phyloP scores from a whole-genome alignment of 2,888 invertebrate genomes.

The Hipparchia sbordonii region DNA sequence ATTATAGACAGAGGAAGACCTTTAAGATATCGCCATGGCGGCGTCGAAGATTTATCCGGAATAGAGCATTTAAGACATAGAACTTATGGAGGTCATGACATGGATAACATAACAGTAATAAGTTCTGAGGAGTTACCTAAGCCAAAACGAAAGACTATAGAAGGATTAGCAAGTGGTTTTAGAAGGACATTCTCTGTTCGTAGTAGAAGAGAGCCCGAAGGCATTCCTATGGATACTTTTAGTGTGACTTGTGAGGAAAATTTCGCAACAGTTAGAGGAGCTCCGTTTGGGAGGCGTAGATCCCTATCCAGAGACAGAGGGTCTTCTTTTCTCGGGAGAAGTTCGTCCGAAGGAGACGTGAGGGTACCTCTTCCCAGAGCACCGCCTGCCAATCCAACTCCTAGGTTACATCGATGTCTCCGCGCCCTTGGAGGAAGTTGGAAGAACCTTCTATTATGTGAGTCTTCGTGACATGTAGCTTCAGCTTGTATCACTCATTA shows the following conservation, averaged over 20 bases:
- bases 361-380: slow-evolving; percentile 66
- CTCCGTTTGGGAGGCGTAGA: slow-evolving; percentile 74
- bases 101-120: slow-evolving; percentile 76
- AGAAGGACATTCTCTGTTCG: slow-evolving; percentile 74
- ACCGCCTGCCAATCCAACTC: slow-evolving; percentile 68
- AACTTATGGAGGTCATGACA: slow-evolving; percentile 56
- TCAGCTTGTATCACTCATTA: slow-evolving; percentile 49
- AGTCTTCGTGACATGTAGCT: slow-evolving; percentile 74
- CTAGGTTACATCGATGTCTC: slow-evolving; percentile 86
- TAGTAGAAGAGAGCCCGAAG: slow-evolving; percentile 66
- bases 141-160: slow-evolving; percentile 70
- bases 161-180: slow-evolving; percentile 73
- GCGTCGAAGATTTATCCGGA: slow-evolving; percentile 70
- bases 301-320: slow-evolving; percentile 79
- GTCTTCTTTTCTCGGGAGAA: slow-evolving; percentile 82
- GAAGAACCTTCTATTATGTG: slow-evolving; percentile 90
- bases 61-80: slow-evolving; percentile 57
- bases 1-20: slow-evolving; percentile 67
- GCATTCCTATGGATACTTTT: slow-evolving; percentile 72
- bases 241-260: slow-evolving; percentile 64
- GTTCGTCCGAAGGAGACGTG: slow-evolving; percentile 89
- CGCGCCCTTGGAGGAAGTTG: slow-evolving; percentile 90
- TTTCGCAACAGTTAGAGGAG: slow-evolving; percentile 74
- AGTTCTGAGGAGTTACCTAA: slow-evolving; percentile 75
- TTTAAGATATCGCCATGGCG: slow-evolving; percentile 69